Conservation (phyloP, 2,113 vertebrate species). For the Podiceps cristatus region DNA sequence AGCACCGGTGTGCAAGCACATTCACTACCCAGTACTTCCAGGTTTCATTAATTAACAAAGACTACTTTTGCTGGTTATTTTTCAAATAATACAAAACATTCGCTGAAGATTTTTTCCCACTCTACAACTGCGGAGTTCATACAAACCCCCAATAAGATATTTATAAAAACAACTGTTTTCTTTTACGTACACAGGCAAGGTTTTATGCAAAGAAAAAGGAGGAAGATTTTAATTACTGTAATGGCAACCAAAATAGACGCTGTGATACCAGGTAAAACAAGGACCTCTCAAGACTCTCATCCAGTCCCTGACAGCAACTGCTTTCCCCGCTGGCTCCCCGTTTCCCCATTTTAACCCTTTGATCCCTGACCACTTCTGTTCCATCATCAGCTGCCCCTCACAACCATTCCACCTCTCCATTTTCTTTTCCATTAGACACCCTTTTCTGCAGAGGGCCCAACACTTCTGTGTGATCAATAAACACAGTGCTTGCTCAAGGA, state of each 20-base stretch:
- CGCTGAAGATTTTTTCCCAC: background rate
- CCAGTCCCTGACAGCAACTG: background rate
- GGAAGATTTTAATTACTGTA: background rate
- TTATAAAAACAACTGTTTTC: background rate
- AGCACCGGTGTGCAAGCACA: background rate
- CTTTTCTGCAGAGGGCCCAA: background rate
- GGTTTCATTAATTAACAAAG: background rate
- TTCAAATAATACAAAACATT: background rate
- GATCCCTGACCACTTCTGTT: background rate
- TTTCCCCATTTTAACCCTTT: background rate
- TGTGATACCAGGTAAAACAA: background rate
- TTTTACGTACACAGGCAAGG: background rate
- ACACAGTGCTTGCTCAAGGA: background rate
- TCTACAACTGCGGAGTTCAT: background rate
- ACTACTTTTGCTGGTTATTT: background rate
- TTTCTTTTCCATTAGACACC: background rate
- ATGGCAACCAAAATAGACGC: background rate
- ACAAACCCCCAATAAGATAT: background rate
- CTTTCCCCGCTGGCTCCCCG: background rate
- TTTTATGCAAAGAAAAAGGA: background rate
- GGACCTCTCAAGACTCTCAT: background rate
- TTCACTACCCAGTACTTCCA: background rate
- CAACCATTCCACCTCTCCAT: background rate
- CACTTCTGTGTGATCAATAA: background rate
- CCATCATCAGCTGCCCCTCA: background rate